Percentiles rank a stretch among this genome's conserved stretches.
These are phyloP conservation scores for Aspidiotus rigidus DNA, from an alignment of 2,888 invertebrate species.

Conservation along the genomic window DNA sequence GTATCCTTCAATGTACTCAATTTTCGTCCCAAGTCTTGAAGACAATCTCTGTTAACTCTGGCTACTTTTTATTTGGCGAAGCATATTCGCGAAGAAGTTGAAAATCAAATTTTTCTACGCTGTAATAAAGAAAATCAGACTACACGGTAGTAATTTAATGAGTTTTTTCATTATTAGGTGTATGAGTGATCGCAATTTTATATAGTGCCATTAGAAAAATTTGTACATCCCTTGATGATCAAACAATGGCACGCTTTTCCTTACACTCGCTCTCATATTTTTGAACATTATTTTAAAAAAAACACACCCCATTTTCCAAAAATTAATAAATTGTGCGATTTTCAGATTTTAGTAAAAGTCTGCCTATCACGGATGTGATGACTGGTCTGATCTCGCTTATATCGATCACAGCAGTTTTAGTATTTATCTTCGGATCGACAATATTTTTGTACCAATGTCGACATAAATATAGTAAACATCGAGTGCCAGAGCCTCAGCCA, in stretches of 20 bases:
- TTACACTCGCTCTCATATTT: background rate
- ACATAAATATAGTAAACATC: conserved; percentile 4
- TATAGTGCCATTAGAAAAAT: no score
- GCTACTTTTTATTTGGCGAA: no score
- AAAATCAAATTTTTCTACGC: no score
- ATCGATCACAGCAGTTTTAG: conserved; percentile 16
- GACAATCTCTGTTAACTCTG: background rate
- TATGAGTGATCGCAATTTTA: no score
- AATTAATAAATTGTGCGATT: background rate
- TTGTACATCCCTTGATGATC: no score
- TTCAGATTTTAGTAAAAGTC: conserved; percentile 20
- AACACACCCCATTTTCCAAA: background rate
- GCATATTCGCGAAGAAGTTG: no score
- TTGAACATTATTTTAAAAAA: background rate
- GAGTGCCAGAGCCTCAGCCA: background rate
- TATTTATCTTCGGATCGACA: conserved; percentile 20
- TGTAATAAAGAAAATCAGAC: no score
- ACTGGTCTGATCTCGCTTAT: conserved; percentile 20
- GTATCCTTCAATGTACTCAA: background rate
- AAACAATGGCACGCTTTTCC: no score
- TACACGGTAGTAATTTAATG: no score
- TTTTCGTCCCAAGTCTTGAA: no score
- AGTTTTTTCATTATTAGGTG: no score
- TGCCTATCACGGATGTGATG: conserved; percentile 20
- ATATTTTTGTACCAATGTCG: conserved; percentile 25